Conservation (phyloP, 2,888 invertebrate species). For the Altica lythri region DNA sequence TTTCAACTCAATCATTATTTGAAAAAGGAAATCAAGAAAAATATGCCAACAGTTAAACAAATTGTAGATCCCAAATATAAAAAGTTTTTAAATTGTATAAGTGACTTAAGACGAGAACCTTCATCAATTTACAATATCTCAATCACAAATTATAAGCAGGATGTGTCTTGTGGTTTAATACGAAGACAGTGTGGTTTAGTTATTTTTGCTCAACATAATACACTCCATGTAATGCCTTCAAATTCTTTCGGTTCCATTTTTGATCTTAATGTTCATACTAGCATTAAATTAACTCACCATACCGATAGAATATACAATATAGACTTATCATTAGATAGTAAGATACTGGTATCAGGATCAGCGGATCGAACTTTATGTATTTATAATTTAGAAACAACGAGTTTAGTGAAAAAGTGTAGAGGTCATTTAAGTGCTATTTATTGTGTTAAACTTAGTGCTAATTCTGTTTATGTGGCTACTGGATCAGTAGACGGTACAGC, state of each 20-base stretch:
- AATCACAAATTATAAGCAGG: slow-evolving; percentile 47
- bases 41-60: slow-evolving; percentile 21
- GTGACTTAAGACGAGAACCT: slow-evolving; percentile 44
- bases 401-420: slow-evolving; percentile 55
- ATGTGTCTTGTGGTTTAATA: slow-evolving; percentile 50
- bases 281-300: slow-evolving; percentile 48
- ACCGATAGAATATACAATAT: slow-evolving; percentile 49
- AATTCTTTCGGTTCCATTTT: slow-evolving; percentile 41
- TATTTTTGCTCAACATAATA: slow-evolving; percentile 49
- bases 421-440: slow-evolving; percentile 91
- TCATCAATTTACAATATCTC: slow-evolving; percentile 45
- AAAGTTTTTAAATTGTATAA: slow-evolving; percentile 44
- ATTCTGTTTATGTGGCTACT: slow-evolving; percentile 74
- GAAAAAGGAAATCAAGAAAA: slow-evolving; percentile 23
- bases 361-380: slow-evolving; percentile 51
- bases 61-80: slow-evolving; percentile 37
- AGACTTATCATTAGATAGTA: slow-evolving; percentile 44
- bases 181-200: slow-evolving; percentile 46
- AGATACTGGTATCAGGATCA: slow-evolving; percentile 49
- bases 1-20: slow-evolving; percentile 37
- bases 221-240: slow-evolving; percentile 47
- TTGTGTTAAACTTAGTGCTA: slow-evolving; percentile 76
- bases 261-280: slow-evolving; percentile 34
- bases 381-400: slow-evolving; percentile 47
- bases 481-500: slow-evolving; percentile 82